A percentile compares a stretch with the other conserved stretches of the same genome.
Evolutionary conservation across 2,888 invertebrate species (phyloP).

Genomic region (Dicyrtoma fusca): DNA sequence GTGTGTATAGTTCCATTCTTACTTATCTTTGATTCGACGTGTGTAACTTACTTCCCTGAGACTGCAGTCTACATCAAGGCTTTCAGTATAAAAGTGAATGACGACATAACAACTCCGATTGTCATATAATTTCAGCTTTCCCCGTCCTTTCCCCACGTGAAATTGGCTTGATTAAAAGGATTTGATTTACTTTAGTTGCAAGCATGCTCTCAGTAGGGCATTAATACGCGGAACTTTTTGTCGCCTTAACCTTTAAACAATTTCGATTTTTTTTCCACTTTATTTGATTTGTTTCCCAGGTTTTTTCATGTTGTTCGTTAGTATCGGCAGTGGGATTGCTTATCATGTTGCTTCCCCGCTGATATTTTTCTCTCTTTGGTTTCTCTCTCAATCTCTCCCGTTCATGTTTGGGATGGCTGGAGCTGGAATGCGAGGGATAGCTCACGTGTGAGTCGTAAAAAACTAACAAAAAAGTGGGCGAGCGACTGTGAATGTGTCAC

Average conservation of each 20-base stretch:
- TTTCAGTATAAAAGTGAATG: too few relatives aligned
- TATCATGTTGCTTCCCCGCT: neutral
- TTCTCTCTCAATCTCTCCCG: neutral
- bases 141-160: neutral
- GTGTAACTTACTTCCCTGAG: neutral
- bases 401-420: neutral
- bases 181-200: constrained; percentile 3
- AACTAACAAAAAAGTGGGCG: too few relatives aligned
- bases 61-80: neutral
- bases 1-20: neutral
- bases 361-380: neutral
- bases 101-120: too few relatives aligned
- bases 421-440: too few relatives aligned
- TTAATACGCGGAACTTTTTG: neutral
- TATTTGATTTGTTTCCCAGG: too few relatives aligned
- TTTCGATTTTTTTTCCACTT: constrained; percentile 3
- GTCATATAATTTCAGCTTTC: neutral
- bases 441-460: too few relatives aligned
- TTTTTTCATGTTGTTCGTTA: too few relatives aligned
- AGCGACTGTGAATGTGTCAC: too few relatives aligned
- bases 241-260: neutral
- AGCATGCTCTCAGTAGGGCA: neutral
- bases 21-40: too few relatives aligned
- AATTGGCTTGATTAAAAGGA: constrained; percentile 35
- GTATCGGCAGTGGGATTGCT: too few relatives aligned